A percentile compares a stretch with the other conserved stretches of the same genome.
phyloP scores from a whole-genome alignment of 2,113 vertebrate species.

The Narcine bancroftii region DNA sequence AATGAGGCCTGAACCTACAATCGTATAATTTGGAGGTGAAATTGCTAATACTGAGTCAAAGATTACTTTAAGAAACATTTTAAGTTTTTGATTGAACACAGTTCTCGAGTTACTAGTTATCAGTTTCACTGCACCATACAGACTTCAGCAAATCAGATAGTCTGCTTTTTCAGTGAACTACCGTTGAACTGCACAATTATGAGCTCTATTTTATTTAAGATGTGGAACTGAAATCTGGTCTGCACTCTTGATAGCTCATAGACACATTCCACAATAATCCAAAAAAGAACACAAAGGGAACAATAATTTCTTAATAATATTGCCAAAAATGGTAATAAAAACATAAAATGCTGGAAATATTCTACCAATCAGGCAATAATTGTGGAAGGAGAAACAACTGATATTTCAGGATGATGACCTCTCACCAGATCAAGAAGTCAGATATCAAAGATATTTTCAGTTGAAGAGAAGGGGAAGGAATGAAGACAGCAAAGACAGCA shows the following conservation, averaged over 20 bases:
- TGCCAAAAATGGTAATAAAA: no score
- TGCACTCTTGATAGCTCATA: not conserved
- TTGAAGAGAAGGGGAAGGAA: no score
- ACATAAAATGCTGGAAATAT: no score
- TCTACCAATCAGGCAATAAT: no score
- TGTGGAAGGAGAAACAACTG: no score
- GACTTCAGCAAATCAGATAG: not conserved
- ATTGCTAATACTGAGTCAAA: not conserved
- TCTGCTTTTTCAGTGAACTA: not conserved
- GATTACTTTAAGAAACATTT: not conserved
- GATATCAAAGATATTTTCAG: no score
- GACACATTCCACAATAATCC: not conserved
- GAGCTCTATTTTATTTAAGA: not conserved
- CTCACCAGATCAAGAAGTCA: no score
- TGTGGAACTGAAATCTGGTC: not conserved
- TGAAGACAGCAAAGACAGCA: no score
- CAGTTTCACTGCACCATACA: not conserved
- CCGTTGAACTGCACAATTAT: not conserved
- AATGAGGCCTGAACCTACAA: not conserved
- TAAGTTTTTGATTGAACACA: not conserved
- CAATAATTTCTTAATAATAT: no score
- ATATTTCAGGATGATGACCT: no score
- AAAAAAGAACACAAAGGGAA: not conserved
- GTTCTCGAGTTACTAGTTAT: not conserved
- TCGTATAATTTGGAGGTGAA: not conserved